Evolutionary conservation across 2,113 vertebrate species (phyloP).

Genomic region (Gadus chalcogrammus): DNA sequence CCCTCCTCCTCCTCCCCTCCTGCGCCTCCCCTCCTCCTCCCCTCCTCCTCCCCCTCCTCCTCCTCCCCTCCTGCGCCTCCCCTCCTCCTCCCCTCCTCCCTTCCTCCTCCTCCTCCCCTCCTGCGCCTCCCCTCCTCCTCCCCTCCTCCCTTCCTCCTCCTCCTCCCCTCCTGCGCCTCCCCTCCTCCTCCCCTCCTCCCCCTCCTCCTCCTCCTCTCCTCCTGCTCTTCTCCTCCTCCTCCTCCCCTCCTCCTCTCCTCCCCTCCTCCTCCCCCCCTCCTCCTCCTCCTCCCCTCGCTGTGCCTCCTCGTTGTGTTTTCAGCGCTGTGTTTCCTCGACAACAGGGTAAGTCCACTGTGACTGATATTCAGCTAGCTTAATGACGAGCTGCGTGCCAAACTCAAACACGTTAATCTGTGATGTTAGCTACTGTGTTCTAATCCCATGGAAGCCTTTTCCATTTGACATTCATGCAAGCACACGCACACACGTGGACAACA

Average conservation of each 20-base stretch:
- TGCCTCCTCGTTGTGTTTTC: conserved; percentile 62
- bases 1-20: conserved; percentile 50
- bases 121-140: no score
- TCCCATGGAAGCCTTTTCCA: conserved; percentile 22
- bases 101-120: no score
- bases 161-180: conserved; percentile 50
- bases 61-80: no score
- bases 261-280: conserved; percentile 37
- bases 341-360: conserved; percentile 72
- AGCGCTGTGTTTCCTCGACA: conserved; percentile 68
- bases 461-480: conserved; percentile 18
- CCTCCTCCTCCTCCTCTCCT: conserved; percentile 49
- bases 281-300: conserved; percentile 52
- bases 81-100: no score
- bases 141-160: no score
- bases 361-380: conserved; percentile 64
- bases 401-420: conserved; percentile 54
- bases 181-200: conserved; percentile 45
- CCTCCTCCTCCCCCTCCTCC: conserved; percentile 34
- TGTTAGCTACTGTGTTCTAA: conserved; percentile 48
- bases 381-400: conserved; percentile 70
- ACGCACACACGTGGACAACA: conserved; percentile 5
- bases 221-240: conserved; percentile 46
- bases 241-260: conserved; percentile 13
- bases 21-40: conserved; percentile 39